phyloP scores from a whole-genome alignment of 2,888 invertebrate genomes.

The Molorchus minor region DNA sequence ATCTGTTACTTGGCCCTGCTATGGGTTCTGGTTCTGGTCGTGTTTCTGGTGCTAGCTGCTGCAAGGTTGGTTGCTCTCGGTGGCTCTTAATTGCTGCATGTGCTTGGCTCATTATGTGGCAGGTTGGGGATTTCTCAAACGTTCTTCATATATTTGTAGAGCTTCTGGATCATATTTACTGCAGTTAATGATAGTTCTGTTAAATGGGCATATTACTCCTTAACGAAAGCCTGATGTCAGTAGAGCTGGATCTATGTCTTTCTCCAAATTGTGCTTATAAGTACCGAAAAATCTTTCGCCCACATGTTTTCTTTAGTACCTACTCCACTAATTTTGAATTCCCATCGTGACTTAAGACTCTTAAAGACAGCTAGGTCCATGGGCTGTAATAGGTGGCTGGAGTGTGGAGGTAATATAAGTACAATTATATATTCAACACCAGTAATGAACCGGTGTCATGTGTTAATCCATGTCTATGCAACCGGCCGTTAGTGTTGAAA shows the following conservation, averaged over 20 bases:
- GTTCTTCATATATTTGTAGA: background rate
- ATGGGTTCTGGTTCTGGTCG: background rate
- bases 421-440: background rate
- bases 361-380: background rate
- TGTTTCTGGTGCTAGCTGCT: background rate
- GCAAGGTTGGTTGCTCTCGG: background rate
- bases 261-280: background rate
- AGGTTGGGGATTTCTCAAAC: background rate
- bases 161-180: background rate
- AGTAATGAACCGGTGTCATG: too few species aligned
- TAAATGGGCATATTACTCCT: background rate
- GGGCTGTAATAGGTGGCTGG: background rate
- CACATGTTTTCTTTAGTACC: background rate
- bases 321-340: background rate
- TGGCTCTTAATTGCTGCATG: background rate
- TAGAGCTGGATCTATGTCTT: background rate
- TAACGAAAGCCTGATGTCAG: background rate
- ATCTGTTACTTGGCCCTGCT: background rate
- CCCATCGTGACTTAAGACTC: background rate
- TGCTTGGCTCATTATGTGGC: background rate
- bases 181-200: background rate
- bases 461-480: too few species aligned
- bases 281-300: background rate
- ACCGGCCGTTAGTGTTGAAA: too few species aligned
- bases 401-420: background rate